Conservation (phyloP, 1,140 invertebrate species). For the Panulirus ornatus region DNA sequence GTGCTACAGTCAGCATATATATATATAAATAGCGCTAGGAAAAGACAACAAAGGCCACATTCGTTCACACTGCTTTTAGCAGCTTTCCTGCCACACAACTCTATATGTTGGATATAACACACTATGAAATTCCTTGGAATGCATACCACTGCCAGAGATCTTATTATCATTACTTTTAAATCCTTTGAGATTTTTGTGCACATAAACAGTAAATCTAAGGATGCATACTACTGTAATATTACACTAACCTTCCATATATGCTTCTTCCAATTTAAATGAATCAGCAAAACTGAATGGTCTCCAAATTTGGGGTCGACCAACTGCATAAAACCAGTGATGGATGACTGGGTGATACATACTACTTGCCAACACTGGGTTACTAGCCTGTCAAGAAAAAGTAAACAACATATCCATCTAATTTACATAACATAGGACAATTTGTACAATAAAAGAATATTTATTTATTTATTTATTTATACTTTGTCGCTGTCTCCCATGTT, state of each 20-base stretch:
- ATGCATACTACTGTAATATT: not conserved
- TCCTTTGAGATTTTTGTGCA: not conserved
- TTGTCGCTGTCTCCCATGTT: too few species aligned
- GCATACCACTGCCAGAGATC: not conserved
- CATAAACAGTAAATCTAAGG: not conserved
- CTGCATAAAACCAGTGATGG: conserved; percentile 56
- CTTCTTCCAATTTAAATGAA: conserved; percentile 60
- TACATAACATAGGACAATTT: too few species aligned
- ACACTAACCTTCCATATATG: conserved; percentile 37
- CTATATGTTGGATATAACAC: not conserved
- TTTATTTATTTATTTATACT: too few species aligned
- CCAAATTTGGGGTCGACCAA: conserved; percentile 38
- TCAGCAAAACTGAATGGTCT: conserved; percentile 58
- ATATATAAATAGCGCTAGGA: not conserved
- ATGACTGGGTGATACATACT: conserved; percentile 55
- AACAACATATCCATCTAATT: too few species aligned
- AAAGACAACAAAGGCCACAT: too few species aligned
- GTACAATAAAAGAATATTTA: too few species aligned
- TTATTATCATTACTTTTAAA: not conserved
- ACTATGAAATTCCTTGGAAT: not conserved
- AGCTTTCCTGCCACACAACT: not conserved
- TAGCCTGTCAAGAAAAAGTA: conserved; percentile 31
- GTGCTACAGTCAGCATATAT: not conserved
- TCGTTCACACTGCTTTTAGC: too few species aligned
- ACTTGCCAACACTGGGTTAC: not conserved